Evolutionary conservation across 92 coral and sea anemone genomes (phyloP), one percentile per base, ranked within the genome.

Genomic region (Porites cylindrica): DNA sequence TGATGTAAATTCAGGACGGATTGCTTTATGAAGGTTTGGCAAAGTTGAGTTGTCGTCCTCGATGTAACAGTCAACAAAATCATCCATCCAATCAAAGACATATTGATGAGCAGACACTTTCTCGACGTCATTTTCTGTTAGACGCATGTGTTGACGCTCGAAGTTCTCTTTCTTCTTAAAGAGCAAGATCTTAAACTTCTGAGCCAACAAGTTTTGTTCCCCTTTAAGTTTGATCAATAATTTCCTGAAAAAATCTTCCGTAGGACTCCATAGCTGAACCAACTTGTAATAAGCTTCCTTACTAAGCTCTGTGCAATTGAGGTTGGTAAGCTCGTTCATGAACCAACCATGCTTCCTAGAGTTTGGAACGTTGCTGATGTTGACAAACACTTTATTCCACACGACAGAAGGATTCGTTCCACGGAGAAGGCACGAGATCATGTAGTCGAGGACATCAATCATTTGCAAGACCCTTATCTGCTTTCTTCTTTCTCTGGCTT

Each of bases 351-450:
- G 19, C 24, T 73, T 73, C 29, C 18, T 26, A 19, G 77, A 47
- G 1, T 73, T 19, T 12, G 82, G 82, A 59, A 78, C 53, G 10
- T 59, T 47, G 13, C 60, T 52, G 16, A 76, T 76, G 59, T 78
- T 78, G 53, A 78, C 82, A 60, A 78, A 78, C 67, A 78, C 60
- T 24, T 19, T 78, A n/a, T 65, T 78, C 82, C 82, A 78, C 13
- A 78, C 68, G 2, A 69, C 53, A 56, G 69, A 58, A 6, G 71
- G 68, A 43, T 78, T 64, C 13, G 21, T 78, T 78, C 82, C 82
- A 19, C 21, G 2, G 69, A 78, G 11, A 6, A 43, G 0, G 52
- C 70, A 21, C 10, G 70, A 78, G 66, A 78, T 21, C 16, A 65
- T 26, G 71, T 78, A 78, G 2, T 78, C 82, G 6, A 78, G 53